Conservation (phyloP, 2,888 invertebrate genomes). For the Entomobrya multifasciata region DNA sequence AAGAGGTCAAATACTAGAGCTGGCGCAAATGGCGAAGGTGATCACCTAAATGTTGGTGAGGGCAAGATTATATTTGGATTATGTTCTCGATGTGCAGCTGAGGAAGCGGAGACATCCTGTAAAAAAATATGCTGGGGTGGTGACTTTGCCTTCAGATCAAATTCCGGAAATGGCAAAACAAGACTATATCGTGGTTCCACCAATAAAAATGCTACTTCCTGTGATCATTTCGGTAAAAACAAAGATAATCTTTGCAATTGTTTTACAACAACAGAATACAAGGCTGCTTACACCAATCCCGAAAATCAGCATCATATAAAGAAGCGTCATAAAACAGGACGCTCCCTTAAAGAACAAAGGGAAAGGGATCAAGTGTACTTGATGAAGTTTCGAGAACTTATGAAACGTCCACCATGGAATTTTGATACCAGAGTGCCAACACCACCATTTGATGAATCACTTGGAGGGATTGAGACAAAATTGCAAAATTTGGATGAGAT, state of each 20-base stretch:
- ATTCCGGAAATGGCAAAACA: neutral
- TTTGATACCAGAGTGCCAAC: neutral
- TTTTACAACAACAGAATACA: neutral
- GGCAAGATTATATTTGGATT: neutral
- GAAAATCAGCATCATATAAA: neutral
- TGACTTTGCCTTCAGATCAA: no score
- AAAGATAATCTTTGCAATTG: neutral
- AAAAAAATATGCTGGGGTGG: no score
- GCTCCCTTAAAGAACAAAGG: no score
- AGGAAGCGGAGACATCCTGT: neutral
- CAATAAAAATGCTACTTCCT: no score
- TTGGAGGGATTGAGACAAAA: slow-evolving; percentile 4
- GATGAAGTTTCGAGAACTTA: neutral
- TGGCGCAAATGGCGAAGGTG: neutral
- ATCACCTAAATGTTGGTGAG: neutral
- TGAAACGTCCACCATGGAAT: slow-evolving; percentile 20
- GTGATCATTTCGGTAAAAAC: no score
- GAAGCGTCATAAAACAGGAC: neutral
- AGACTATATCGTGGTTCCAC: no score
- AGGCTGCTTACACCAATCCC: neutral
- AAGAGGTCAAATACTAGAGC: neutral
- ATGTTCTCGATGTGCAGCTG: neutral
- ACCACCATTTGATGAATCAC: neutral
- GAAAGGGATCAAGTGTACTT: neutral
- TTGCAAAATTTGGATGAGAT: neutral